Evolutionary conservation across 2,888 invertebrate species (phyloP).

Genomic region (Lutraria lutraria): DNA sequence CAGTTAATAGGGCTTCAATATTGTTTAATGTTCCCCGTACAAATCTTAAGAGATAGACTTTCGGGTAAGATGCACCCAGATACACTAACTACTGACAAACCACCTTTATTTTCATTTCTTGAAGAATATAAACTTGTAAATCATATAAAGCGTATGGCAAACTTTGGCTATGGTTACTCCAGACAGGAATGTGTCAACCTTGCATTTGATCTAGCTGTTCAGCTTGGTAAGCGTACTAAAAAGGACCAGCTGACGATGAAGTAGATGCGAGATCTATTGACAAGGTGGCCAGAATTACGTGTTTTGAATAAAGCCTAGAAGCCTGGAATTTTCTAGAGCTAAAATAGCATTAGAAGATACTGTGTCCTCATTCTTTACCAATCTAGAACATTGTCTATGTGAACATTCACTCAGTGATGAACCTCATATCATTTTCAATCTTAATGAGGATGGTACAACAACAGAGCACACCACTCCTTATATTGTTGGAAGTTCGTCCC

Average conservation of each 20-base stretch:
- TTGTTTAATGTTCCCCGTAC: too few relatives aligned
- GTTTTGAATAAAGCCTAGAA: background rate
- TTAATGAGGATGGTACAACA: constrained; percentile 31
- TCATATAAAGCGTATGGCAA: constrained; percentile 29
- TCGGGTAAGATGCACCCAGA: background rate
- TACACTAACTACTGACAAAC: background rate
- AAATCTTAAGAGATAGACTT: background rate
- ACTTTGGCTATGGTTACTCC: constrained; percentile 52
- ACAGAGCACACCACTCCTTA: constrained; percentile 19
- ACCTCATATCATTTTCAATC: constrained; percentile 34
- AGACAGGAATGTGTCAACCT: constrained; percentile 41
- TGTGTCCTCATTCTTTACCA: constrained; percentile 8
- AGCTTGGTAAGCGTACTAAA: constrained; percentile 40
- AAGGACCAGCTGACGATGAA: background rate
- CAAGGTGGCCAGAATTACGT: constrained; percentile 8
- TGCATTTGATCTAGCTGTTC: constrained; percentile 45
- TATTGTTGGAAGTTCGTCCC: background rate
- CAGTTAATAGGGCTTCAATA: too few relatives aligned
- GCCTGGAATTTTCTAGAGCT: background rate
- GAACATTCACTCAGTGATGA: constrained; percentile 4
- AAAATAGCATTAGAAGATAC: background rate
- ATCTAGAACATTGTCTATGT: background rate
- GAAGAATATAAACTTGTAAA: background rate
- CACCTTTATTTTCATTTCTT: background rate
- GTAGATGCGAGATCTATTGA: background rate